Evolutionary conservation across 2,113 vertebrate genomes (phyloP).

Genomic region (Brachyhypopomus occidentalis): DNA sequence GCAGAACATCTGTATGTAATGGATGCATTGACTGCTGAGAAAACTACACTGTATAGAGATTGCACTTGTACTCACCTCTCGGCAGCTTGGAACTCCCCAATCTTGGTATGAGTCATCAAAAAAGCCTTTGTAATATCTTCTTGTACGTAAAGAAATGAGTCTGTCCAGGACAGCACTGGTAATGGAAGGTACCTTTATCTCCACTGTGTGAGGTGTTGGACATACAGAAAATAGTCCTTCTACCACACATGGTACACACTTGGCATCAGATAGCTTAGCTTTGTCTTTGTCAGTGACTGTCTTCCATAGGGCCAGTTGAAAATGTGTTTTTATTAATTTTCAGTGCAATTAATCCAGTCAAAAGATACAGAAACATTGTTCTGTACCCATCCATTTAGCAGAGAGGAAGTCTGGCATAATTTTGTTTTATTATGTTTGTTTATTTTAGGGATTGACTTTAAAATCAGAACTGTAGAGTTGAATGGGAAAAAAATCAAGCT

Average conservation of each 20-base stretch:
- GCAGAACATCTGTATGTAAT: not conserved
- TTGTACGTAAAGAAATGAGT: conserved; percentile 10
- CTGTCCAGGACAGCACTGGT: not conserved
- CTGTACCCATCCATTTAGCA: not conserved
- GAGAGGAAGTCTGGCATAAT: not conserved
- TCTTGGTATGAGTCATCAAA: not conserved
- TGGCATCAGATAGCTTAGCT: too few species aligned
- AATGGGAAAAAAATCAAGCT: conserved; percentile 98
- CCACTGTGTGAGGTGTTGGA: not conserved
- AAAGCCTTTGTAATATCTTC: not conserved
- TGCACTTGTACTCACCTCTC: not conserved
- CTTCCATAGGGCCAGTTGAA: too few species aligned
- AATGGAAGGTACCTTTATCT: conserved; percentile 28
- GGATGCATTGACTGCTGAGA: not conserved
- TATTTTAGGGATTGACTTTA: conserved; percentile 92
- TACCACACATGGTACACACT: too few species aligned
- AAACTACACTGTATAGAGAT: not conserved
- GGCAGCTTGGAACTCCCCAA: not conserved
- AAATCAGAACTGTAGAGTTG: conserved; percentile 96
- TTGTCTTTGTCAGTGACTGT: too few species aligned
- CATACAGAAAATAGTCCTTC: not conserved
- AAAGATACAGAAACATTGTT: too few species aligned
- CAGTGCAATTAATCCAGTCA: too few species aligned
- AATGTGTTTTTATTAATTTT: too few species aligned
- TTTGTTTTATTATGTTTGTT: conserved; percentile 27